phyloP scores from a whole-genome alignment of 2,797 vertebrate species.

The Somateria mollissima region DNA sequence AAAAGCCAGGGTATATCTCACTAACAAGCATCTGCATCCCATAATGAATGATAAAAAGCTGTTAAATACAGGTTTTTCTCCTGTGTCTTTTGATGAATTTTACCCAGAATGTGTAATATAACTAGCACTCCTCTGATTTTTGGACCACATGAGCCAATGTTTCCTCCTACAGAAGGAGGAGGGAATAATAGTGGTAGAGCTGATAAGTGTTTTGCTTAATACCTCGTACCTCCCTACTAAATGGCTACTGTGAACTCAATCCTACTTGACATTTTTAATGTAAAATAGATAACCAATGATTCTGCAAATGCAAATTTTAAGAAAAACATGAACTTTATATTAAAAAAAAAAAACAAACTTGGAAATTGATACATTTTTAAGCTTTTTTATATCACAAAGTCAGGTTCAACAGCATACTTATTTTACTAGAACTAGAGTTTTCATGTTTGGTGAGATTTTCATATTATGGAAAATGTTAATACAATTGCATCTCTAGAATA shows the following conservation, averaged over 20 bases:
- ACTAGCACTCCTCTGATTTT: background rate
- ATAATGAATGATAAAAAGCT: background rate
- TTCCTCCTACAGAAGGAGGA: background rate
- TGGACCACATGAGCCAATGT: background rate
- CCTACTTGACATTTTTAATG: background rate
- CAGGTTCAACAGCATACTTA: accelerated
- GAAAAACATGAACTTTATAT: background rate
- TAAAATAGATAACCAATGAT: background rate
- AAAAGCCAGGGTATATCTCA: slow-evolving; percentile 20
- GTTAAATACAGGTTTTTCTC: background rate
- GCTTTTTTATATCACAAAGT: background rate
- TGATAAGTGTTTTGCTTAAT: background rate
- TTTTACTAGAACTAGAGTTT: background rate
- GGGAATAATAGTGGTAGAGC: background rate
- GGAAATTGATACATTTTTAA: background rate
- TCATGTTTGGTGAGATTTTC: background rate
- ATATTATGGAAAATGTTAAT: accelerated
- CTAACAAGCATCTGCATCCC: background rate
- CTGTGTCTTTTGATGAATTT: background rate
- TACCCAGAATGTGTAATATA: background rate
- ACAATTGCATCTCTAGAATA: background rate
- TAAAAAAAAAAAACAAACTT: background rate
- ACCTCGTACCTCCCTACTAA: background rate
- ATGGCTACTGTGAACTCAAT: background rate
- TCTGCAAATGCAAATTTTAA: background rate